phyloP scores from a whole-genome alignment of 1,140 invertebrate species.

The Philopotamus ludificatus region DNA sequence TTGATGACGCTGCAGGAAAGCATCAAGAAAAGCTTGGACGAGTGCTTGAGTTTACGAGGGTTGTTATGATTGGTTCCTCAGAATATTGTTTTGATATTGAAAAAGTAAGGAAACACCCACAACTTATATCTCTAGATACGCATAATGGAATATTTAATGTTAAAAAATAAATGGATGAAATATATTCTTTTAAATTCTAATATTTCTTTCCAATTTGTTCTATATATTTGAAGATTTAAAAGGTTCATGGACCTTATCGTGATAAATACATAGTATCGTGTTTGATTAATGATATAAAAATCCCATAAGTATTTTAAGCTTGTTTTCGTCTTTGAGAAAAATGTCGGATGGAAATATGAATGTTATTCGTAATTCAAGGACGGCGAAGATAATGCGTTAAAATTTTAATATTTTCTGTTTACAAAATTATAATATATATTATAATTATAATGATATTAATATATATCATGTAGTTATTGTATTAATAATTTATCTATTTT shows the following conservation, averaged over 20 bases:
- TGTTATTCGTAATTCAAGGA: not conserved
- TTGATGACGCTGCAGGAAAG: conserved; percentile 39
- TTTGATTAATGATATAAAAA: conserved; percentile 36
- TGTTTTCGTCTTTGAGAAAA: conserved; percentile 19
- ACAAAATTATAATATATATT: no score
- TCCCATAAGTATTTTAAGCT: conserved; percentile 22
- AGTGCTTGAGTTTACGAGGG: conserved; percentile 12
- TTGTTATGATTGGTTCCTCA: conserved; percentile 37
- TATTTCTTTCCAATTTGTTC: no score
- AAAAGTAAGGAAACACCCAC: conserved; percentile 14
- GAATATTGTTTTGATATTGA: no score
- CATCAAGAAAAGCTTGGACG: conserved; percentile 25
- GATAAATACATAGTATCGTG: not conserved
- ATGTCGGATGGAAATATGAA: conserved; percentile 3
- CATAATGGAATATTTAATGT: no score
- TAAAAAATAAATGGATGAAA: no score
- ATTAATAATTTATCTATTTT: no score
- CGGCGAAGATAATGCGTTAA: not conserved
- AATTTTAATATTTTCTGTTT: no score
- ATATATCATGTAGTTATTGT: no score
- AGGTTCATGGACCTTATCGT: conserved; percentile 1
- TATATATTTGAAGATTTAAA: no score
- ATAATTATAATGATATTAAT: no score
- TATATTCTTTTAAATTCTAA: no score
- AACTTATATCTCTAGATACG: not conserved